These are phyloP conservation scores for Salvelinus alpinus DNA, from an alignment of 2,113 vertebrate species.

Conservation along the genomic window DNA sequence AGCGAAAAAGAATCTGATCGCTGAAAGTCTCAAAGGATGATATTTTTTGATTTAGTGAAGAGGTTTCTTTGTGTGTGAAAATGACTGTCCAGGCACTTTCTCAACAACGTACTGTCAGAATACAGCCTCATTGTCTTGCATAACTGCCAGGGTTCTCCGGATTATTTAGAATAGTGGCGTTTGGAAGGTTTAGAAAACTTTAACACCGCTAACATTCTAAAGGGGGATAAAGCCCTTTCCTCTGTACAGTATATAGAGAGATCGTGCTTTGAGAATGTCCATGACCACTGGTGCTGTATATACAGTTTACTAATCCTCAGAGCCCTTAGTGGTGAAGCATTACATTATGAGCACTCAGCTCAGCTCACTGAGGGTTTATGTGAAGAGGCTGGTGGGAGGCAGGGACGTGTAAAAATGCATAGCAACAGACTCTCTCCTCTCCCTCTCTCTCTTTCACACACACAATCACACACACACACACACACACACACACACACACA, in stretches of 20 bases:
- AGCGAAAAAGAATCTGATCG: background rate
- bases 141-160: background rate
- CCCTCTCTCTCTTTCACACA: background rate
- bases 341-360: slow-evolving; percentile 29
- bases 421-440: slow-evolving; percentile 64
- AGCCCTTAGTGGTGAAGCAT: slow-evolving; percentile 45
- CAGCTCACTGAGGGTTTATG: background rate
- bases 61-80: background rate
- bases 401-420: slow-evolving; percentile 69
- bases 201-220: slow-evolving; percentile 49
- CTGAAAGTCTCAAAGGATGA: background rate
- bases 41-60: background rate
- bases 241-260: slow-evolving; percentile 15
- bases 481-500: background rate
- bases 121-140: background rate
- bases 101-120: background rate
- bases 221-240: slow-evolving; percentile 37
- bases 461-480: slow-evolving; percentile 31
- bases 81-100: background rate
- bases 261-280: slow-evolving; percentile 12
- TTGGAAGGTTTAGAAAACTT: slow-evolving; percentile 38
- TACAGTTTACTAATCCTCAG: background rate
- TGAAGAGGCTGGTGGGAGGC: slow-evolving; percentile 59
- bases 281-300: slow-evolving; percentile 16
- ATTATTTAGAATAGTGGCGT: slow-evolving; percentile 14